Conservation (phyloP, 1,140 invertebrate species). For the Andricus grossulariae region DNA sequence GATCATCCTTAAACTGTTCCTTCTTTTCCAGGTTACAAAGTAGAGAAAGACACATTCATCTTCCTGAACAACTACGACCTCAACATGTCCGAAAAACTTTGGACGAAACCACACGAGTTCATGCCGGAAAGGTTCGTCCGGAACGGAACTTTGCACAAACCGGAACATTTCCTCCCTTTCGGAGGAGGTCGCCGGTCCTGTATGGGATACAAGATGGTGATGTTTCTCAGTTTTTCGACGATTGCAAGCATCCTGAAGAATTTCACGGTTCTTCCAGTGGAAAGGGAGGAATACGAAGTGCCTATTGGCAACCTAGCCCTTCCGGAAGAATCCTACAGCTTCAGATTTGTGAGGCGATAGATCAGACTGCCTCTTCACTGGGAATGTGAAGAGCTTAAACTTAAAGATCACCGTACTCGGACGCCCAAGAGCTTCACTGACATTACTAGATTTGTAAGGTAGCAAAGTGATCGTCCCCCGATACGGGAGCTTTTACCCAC, state of each 20-base stretch:
- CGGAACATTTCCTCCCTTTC: slow-evolving; percentile 89
- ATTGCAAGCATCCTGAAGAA: slow-evolving; percentile 85
- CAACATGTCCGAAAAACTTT: slow-evolving; percentile 85
- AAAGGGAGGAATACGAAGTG: slow-evolving; percentile 74
- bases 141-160: slow-evolving; percentile 76
- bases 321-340: slow-evolving; percentile 80
- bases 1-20: not conserved
- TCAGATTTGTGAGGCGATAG: slow-evolving; percentile 78
- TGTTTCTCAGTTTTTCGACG: slow-evolving; percentile 84
- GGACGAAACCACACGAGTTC: slow-evolving; percentile 76
- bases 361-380: slow-evolving; percentile 26
- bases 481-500: slow-evolving; percentile 29
- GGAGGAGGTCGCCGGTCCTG: slow-evolving; percentile 91
- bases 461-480: slow-evolving; percentile 40
- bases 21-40: slow-evolving; percentile 77
- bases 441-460: slow-evolving; percentile 66
- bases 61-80: slow-evolving; percentile 93
- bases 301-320: slow-evolving; percentile 83
- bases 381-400: slow-evolving; percentile 22
- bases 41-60: slow-evolving; percentile 88
- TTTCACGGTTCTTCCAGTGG: slow-evolving; percentile 81
- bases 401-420: slow-evolving; percentile 5
- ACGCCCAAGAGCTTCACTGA: slow-evolving; percentile 57
- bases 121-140: slow-evolving; percentile 84
- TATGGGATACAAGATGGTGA: slow-evolving; percentile 90